These are phyloP conservation scores for Panorpa germanica DNA, from an alignment of 2,888 invertebrate species.

Conservation along the genomic window DNA sequence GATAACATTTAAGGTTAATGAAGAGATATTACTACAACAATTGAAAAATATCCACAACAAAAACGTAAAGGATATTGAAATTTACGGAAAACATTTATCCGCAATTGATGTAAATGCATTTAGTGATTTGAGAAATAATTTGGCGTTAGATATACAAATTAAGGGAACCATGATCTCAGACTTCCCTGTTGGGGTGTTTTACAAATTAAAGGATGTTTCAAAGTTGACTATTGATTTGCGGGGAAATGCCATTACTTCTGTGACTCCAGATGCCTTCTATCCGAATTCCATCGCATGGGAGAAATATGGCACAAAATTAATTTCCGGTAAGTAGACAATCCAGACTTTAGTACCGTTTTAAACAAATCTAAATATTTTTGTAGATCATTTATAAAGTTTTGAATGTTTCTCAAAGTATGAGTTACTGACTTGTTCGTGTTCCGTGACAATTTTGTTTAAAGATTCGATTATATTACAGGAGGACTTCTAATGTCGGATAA, in stretches of 20 bases:
- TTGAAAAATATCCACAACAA: conserved; percentile 58
- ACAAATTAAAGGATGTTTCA: conserved; percentile 55
- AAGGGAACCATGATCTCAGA: conserved; percentile 60
- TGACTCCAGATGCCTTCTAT: conserved; percentile 72
- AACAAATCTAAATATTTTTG: too few species aligned
- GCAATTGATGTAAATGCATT: conserved; percentile 63
- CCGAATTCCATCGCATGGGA: conserved; percentile 77
- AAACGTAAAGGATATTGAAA: conserved; percentile 60
- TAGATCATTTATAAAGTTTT: too few species aligned
- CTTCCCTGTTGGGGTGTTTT: conserved; percentile 61
- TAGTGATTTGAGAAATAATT: conserved; percentile 48
- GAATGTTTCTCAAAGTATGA: too few species aligned
- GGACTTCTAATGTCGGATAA: conserved; percentile 69
- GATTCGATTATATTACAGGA: too few species aligned
- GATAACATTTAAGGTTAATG: conserved; percentile 57
- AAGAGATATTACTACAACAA: conserved; percentile 52
- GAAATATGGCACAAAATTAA: conserved; percentile 67
- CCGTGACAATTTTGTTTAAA: too few species aligned
- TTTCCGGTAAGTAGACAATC: too few species aligned
- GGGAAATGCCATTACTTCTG: conserved; percentile 56
- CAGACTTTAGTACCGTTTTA: too few species aligned
- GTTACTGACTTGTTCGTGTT: too few species aligned
- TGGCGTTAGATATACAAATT: conserved; percentile 59
- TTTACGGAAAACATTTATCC: conserved; percentile 56
- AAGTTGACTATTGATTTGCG: conserved; percentile 68